A percentile compares a stretch with the other conserved stretches of the same genome.
Evolutionary conservation across 2,888 invertebrate genomes (phyloP).

Genomic region (Bursaphelenchus okinawaensis): DNA sequence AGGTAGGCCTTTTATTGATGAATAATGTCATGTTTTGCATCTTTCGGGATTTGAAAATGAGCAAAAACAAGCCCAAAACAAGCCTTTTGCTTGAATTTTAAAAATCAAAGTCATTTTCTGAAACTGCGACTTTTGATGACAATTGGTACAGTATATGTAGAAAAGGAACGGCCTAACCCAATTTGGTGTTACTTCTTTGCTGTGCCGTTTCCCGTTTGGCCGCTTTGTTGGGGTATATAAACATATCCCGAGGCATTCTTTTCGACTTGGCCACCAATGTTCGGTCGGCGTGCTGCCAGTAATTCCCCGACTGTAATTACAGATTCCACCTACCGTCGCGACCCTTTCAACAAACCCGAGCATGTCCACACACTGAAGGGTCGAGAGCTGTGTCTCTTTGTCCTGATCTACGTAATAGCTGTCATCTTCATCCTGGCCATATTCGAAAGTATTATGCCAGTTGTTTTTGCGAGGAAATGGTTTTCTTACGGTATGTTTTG

Average conservation of each 20-base stretch:
- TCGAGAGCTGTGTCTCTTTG: constrained; percentile 24
- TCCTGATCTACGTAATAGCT: constrained; percentile 26
- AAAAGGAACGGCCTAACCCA: background rate
- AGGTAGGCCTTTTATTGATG: too few species aligned
- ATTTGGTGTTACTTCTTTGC: background rate
- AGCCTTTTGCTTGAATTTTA: too few species aligned
- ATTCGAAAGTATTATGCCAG: constrained; percentile 28
- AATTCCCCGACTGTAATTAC: background rate
- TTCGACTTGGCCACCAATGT: too few species aligned
- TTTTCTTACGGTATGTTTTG: background rate
- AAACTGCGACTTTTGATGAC: too few species aligned
- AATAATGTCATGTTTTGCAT: too few species aligned
- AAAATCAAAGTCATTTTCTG: too few species aligned
- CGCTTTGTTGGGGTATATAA: too few species aligned
- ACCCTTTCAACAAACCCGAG: constrained; percentile 19
- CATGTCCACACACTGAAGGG: constrained; percentile 17
- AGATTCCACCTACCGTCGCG: constrained; percentile 9
- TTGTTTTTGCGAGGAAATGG: constrained; percentile 15
- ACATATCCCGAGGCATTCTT: too few species aligned
- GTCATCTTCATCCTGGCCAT: constrained; percentile 25
- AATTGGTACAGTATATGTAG: too few species aligned
- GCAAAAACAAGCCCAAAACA: too few species aligned
- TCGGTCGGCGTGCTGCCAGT: background rate
- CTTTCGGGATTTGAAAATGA: too few species aligned
- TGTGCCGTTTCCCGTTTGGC: background rate